Base-by-base conservation (phyloP, 1,140 invertebrate genomes). In the Trachelipus rathkii region DNA sequence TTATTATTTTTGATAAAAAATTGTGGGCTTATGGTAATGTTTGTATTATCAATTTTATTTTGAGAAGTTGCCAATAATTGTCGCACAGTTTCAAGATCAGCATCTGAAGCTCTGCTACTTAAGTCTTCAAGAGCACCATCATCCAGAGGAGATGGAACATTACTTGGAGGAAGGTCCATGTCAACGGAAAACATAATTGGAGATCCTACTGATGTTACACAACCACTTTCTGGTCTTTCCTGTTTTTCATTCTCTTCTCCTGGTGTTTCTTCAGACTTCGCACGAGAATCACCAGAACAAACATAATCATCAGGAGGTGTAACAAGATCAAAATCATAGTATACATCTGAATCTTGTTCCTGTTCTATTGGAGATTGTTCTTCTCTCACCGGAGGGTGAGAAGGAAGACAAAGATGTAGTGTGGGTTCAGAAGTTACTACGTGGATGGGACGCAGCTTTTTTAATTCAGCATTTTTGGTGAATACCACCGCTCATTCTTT, bases 141-240 rank as follows among this genome's bases (percentile, higher is more conserved):
- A 15, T 60, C 50, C 4, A 60, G 50, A 13, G 50, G 50, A 19
- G 50, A 60, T 3, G 50, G 50, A 60, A 19, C 11, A 60, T 60
- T 60, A 19, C 50, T 60, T 60, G 50, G 2, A 15, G 50, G 50
- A 19, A 60, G 50, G 19, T 15, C 50, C 53, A 67, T 67, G 8
- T 75, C 73, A 43, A 78, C 75, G 44, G 76, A 73, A 50, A 81
- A 81, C 77, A 81, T 81, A 13, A 81, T 74, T 5, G 79, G 79
- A 13, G 79, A 81, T 9, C 77, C 78, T 53, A 81, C 79, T 23
- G 79, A 81, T n/a, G 79, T 81, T 19, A 78, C 79, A 71, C 79
- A 81, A 8, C 79, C 79, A 69, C 79, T 81, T 76, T 81, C 79
- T n/a, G 79, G 79, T 44, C 77, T 81, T 74, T 81, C 79, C 11